A percentile compares a stretch with the other conserved stretches of the same genome.
These are phyloP conservation scores for Abrostola triplasia DNA, from an alignment of 2,888 invertebrate species.

Conservation along the genomic window DNA sequence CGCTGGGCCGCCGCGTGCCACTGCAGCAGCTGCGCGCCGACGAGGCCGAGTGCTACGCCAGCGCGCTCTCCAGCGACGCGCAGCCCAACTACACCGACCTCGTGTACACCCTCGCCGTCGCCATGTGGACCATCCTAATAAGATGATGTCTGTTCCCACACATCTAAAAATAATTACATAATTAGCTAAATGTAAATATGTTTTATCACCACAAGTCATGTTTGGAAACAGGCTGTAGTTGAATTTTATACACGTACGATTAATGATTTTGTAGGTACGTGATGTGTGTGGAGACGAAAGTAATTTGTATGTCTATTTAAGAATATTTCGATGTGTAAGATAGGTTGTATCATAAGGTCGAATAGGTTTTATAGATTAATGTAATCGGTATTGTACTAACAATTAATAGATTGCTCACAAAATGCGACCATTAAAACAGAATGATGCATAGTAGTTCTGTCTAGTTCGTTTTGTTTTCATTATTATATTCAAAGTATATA, in stretches of 20 bases:
- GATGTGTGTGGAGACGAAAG: conserved; percentile 60
- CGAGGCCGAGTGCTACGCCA: conserved; percentile 95
- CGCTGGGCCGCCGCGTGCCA: conserved; percentile 89
- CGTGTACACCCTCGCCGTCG: conserved; percentile 70
- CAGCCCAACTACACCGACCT: conserved; percentile 75
- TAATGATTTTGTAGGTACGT: conserved; percentile 63
- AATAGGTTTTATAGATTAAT: conserved; percentile 49
- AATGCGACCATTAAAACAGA: conserved; percentile 40
- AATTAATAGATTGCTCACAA: conserved; percentile 56
- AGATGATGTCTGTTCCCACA: conserved; percentile 73
- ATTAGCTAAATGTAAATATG: conserved; percentile 53
- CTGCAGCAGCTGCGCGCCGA: conserved; percentile 93
- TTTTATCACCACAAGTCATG: conserved; percentile 52
- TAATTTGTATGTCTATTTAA: conserved; percentile 51
- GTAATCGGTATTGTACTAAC: conserved; percentile 40
- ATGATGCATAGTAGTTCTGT: conserved; percentile 20
- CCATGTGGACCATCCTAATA: conserved; percentile 73
- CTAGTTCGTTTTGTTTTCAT: conserved; percentile 17
- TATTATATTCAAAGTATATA: conserved; percentile 32
- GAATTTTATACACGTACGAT: conserved; percentile 67
- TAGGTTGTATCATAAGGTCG: conserved; percentile 44
- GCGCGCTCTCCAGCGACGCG: conserved; percentile 92
- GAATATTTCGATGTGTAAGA: conserved; percentile 48
- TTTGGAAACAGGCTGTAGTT: conserved; percentile 66
- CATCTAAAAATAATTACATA: conserved; percentile 19